phyloP scores from a whole-genome alignment of 35 echinoderm and acorn worm genomes.

The Lytechinus variegatus region DNA sequence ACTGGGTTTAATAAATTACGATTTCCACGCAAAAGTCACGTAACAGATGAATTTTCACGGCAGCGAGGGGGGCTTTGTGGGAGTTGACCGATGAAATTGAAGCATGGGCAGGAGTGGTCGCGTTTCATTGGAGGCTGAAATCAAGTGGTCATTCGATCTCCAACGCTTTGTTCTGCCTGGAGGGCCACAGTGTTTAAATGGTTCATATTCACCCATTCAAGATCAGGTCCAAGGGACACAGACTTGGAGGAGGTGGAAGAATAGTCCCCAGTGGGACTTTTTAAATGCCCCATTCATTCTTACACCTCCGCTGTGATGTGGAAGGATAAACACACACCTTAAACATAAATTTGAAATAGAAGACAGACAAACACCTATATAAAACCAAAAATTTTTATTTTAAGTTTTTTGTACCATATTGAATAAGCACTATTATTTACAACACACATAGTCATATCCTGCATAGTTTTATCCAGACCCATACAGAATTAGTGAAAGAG shows the following conservation, averaged over 20 bases:
- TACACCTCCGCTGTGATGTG: neutral
- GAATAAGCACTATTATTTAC: too few relatives aligned
- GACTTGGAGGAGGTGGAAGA: neutral
- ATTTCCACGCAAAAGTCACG: neutral
- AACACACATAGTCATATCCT: too few relatives aligned
- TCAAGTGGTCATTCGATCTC: slow-evolving; percentile 10
- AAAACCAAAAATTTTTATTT: too few relatives aligned
- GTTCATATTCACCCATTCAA: slow-evolving; percentile 2
- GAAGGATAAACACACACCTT: neutral
- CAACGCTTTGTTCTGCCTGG: neutral
- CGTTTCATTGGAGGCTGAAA: slow-evolving; percentile 9
- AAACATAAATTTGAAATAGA: neutral
- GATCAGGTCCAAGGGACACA: neutral
- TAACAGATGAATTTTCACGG: neutral
- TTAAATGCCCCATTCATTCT: slow-evolving; percentile 3
- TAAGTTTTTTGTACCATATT: too few relatives aligned
- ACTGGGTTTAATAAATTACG: neutral
- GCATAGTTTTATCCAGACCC: too few relatives aligned
- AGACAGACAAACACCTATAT: neutral
- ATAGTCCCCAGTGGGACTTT: neutral
- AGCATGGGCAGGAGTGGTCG: slow-evolving; percentile 4
- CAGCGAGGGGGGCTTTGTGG: neutral
- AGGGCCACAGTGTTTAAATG: neutral
- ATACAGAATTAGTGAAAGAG: too few relatives aligned
- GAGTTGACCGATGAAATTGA: neutral